These are phyloP conservation scores for Dendronephthya gigantea DNA, from an alignment of 64 coral and sea anemone species.

Conservation along the genomic window DNA sequence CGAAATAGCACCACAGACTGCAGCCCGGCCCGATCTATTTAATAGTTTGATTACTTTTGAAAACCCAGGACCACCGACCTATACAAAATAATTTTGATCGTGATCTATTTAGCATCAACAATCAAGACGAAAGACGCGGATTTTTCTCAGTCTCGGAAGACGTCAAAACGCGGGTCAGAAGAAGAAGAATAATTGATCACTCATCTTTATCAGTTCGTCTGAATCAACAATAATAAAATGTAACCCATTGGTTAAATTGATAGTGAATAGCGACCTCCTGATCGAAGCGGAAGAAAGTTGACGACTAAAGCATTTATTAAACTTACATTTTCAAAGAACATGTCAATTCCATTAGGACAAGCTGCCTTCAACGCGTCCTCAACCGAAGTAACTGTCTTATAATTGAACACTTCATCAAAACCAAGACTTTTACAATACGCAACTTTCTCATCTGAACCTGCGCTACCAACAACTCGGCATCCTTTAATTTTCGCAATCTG, in stretches of 20 bases:
- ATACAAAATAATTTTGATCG: neutral
- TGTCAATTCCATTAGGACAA: slow-evolving; percentile 1
- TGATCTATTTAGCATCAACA: too few species aligned
- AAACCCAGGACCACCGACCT: slow-evolving; percentile 15
- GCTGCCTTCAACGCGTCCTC: neutral
- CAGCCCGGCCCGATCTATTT: neutral
- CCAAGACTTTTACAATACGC: neutral
- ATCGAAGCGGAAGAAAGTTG: neutral
- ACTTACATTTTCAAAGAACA: slow-evolving; percentile 23
- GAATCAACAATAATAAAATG: too few species aligned
- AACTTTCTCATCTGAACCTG: slow-evolving; percentile 7
- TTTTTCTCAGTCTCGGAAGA: too few species aligned
- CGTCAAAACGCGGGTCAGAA: too few species aligned
- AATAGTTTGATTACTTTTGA: neutral
- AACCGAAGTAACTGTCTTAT: neutral
- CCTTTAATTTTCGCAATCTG: slow-evolving; percentile 1
- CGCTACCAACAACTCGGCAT: slow-evolving; percentile 9
- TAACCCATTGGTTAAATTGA: neutral
- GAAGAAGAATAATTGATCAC: too few species aligned
- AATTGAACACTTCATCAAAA: slow-evolving; percentile 12
- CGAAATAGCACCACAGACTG: neutral
- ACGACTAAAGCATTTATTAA: neutral
- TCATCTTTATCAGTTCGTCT: too few species aligned
- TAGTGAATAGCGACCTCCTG: too few species aligned
- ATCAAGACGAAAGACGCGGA: too few species aligned